Base-by-base conservation (phyloP, 1,140 invertebrate species). In the Agrilus planipennis region DNA sequence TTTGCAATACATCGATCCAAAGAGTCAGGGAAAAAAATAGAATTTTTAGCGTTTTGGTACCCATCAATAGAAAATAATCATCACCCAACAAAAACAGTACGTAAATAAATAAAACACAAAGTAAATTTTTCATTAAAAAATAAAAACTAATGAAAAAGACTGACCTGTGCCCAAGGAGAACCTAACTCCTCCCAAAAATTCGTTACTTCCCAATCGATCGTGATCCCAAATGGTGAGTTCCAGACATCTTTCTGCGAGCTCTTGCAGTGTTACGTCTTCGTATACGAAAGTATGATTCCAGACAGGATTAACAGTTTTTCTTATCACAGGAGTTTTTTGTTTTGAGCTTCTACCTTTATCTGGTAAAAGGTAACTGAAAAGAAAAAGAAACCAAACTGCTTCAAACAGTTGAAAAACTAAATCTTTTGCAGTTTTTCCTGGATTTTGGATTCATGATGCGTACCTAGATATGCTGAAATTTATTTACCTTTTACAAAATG, bases 141-240 rank as follows among this genome's bases (percentile, higher is more conserved):
- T n/a, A n/a, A n/a, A n/a, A n/a, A n/a, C n/a, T n/a, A n/a, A n/a
- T 94, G 64, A 2, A 70, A 51, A 47, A 34, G 10, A 36, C 11
- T 18, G 18, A 93, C 91, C 89, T 51, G 79, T 80, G 40, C 89
- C 90, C 27, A 90, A 70, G 52, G 87, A 91, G 45, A 97, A 80
- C 42, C 91, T 64, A n/a, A 93, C 79, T 15, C 88, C 90, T 17
- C 91, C 91, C 46, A 97, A 73, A 62, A 95, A 94, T 62, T 96
- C 89, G 63, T 95, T 95, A 58, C 84, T 90, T 12, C 86, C 86
- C 9, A 96, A 73, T 39, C 89, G 72, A 67, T 96, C 91, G 55
- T 94, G 84, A 70, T 96, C 90, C 90, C 91, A 97, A 27, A 97
- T 75, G 1, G 88, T 92, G 11, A 97, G 69, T 61, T 97, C 92